Base-by-base conservation (phyloP, 2,113 vertebrate species). In the Cinclus cinclus region DNA sequence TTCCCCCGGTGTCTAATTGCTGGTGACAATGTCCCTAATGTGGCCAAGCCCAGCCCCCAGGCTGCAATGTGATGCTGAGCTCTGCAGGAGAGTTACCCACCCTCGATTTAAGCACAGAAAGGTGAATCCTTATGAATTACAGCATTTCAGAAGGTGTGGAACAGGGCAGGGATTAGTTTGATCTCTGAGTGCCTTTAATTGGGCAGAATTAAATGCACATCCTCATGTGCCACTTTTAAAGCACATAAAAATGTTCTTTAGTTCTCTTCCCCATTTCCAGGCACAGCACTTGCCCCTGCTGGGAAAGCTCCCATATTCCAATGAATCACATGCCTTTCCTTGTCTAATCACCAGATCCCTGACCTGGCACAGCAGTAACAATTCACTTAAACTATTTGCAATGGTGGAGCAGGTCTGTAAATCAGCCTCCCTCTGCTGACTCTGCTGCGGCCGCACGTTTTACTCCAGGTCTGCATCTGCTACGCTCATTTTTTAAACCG, bases 371-470 rank as follows among this genome's bases (percentile, higher is more conserved):
- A 6, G 92, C 15, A 83, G 58, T 19, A 44, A 88, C 91, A 71
- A 73, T 60, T 90, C 89, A 64, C 71, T 76, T 63, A 28, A 80
- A 60, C 83, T 58, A 23, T 83, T 73, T 83, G 67, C 64, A 73
- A 47, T n/a, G 3, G 6, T 10, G 42, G 62, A 22, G 59, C 59
- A 41, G 59, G 8, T 27, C 67, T 62, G 71, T 94, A 92, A 95
- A 92, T 92, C 94, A 85, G 56, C 82, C 37, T 56, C 82, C 77
- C 60, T 46, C 67, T 90, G 87, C 86, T 93, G 82, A 79, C 89
- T 75, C 16, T 15, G 20, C 49, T 30, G 70, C 67, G 76, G 69
- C 79, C 4, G 3, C 50, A 3, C 3, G 22, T 80, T 70, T 91
- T 74, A 42, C 83, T 77, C 37, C 52, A 74, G 64, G 4, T 15